A percentile compares a stretch with the other conserved stretches of the same genome.
Evolutionary conservation across 2,888 invertebrate genomes (phyloP).

Genomic region (Eristalis arbustorum): DNA sequence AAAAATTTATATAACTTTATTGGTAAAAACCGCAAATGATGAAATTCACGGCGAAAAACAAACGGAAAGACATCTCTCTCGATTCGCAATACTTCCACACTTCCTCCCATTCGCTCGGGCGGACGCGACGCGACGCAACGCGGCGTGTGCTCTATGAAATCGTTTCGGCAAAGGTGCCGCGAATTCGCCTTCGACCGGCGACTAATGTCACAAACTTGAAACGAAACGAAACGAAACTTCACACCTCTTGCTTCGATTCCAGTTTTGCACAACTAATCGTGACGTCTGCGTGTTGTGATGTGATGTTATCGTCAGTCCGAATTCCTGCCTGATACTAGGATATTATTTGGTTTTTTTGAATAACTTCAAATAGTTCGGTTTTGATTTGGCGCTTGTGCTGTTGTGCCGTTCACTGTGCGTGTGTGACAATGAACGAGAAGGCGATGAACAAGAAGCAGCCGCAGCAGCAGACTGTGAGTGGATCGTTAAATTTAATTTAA

Average conservation of each 20-base stretch:
- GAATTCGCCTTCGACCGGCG: slow-evolving; percentile 21
- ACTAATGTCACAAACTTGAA: slow-evolving; percentile 55
- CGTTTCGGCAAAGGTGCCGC: background rate
- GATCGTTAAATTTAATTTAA: background rate
- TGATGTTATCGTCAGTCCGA: background rate
- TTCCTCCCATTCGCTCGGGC: background rate
- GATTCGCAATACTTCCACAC: background rate
- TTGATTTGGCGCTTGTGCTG: background rate
- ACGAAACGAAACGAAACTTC: slow-evolving; percentile 34
- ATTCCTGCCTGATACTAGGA: slow-evolving; percentile 18
- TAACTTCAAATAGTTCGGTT: background rate
- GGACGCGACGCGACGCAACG: background rate
- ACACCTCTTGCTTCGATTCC: slow-evolving; percentile 51
- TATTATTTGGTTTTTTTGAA: slow-evolving; percentile 28
- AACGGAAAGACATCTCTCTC: background rate
- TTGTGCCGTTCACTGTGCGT: background rate
- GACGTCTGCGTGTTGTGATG: slow-evolving; percentile 1
- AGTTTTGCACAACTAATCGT: slow-evolving; percentile 55
- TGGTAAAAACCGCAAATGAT: background rate
- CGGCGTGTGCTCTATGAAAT: background rate
- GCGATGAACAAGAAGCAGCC: background rate
- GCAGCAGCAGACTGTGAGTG: background rate
- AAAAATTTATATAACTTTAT: background rate
- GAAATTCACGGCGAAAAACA: background rate
- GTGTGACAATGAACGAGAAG: background rate